A percentile compares a stretch with the other conserved stretches of the same genome.
Conservation (phyloP, 2,113 vertebrate species). For the Catharus bicknelli region DNA sequence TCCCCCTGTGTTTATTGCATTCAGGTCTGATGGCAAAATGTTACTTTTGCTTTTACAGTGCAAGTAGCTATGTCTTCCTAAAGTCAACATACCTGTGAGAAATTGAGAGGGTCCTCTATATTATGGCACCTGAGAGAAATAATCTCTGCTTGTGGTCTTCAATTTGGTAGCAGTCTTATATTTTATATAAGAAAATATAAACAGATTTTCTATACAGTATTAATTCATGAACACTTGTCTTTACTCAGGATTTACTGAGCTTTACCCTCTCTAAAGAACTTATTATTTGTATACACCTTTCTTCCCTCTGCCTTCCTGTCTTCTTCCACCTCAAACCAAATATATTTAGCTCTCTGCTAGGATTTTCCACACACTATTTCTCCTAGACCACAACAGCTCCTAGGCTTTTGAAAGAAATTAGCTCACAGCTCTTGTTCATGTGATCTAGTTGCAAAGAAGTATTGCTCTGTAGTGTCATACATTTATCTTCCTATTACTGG, state of each 20-base stretch:
- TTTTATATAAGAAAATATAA: no score
- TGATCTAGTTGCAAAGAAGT: neutral
- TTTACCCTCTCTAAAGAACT: neutral
- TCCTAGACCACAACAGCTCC: neutral
- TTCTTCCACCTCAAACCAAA: neutral
- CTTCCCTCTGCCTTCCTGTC: neutral
- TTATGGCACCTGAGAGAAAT: neutral
- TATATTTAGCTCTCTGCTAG: neutral
- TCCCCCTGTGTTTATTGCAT: neutral
- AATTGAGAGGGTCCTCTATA: neutral
- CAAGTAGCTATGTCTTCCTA: neutral
- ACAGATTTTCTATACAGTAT: neutral
- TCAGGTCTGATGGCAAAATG: neutral
- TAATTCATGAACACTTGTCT: neutral
- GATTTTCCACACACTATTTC: neutral
- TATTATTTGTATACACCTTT: neutral
- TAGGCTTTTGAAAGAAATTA: neutral
- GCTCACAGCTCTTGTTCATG: neutral
- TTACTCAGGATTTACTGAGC: neutral
- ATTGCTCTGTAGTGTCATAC: neutral
- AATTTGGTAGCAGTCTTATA: neutral
- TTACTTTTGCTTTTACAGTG: neutral
- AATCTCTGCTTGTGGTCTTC: neutral
- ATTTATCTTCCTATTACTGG: neutral
- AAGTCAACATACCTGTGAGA: neutral